Base-by-base conservation (phyloP, 2,797 vertebrate genomes). In the Liparis tanakae region DNA sequence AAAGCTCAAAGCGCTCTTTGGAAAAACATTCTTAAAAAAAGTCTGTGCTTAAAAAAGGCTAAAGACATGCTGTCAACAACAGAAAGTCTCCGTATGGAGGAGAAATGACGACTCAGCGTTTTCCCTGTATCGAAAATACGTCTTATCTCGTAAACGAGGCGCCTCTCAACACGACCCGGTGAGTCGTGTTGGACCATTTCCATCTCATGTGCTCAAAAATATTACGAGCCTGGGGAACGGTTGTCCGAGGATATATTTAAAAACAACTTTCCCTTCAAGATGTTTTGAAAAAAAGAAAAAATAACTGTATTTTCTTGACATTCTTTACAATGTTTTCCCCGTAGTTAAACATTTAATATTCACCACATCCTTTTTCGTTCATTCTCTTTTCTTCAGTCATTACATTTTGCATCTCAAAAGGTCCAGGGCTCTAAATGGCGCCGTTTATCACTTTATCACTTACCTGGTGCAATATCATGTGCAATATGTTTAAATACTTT, bases 41-140 rank as follows among this genome's bases (percentile, higher is more conserved):
- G 57, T 59, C 55, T 70, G 67, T 30, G 56, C 80, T 77, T 37
- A 59, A 70, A 83, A 54, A 81, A 22, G 15, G 15, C 15, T n/a
- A 39, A 61, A 71, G 25, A 81, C 22, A 51, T 2, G 18, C 65
- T 78, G 74, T 74, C 67, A 75, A 75, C 20, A 74, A 58, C 74
- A 76, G 4, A 78, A 78, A 13, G 62, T 30, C 44, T 64, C 22
- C 39, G 43, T 33, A 30, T 62, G 44, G 39, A 70, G 30, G 25
- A 80, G 55, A 74, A 66, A 59, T 57, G 53, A 39, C 75, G 51
- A 36, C 44, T 33, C 43, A 57, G 8, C 44, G 51, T 72, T 72
- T 76, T 25, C 18, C 76, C 57, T 64, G 56, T 18, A 41, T 43
- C 43, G 8, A 61, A 54, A 74, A 70, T 33, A 54, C 53, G 30